A percentile compares a stretch with the other conserved stretches of the same genome.
These are phyloP conservation scores for Achatina immaculata DNA, from an alignment of 1,140 invertebrate species.

Conservation along the genomic window DNA sequence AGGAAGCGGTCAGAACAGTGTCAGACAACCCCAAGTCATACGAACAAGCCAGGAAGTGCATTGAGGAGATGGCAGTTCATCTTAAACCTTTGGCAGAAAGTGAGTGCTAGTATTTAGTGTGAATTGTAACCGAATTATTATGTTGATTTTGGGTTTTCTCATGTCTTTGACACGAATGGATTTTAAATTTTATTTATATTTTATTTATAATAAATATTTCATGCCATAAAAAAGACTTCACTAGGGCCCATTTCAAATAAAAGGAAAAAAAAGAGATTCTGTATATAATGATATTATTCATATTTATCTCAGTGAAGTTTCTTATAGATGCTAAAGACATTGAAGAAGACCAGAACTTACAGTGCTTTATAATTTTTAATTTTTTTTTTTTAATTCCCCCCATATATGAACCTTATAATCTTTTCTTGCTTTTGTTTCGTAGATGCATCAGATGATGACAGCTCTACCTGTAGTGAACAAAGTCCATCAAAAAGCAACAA, in stretches of 20 bases:
- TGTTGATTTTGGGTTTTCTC: background rate
- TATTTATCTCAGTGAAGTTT: no score
- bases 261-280: no score
- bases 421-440: no score
- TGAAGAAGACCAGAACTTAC: no score
- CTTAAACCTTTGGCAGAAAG: slow-evolving; percentile 76
- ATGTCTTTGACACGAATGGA: background rate
- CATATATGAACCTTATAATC: no score
- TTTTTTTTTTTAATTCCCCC: no score
- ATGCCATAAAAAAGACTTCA: no score
- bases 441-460: slow-evolving; percentile 35
- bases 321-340: no score
- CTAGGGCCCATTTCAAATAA: no score
- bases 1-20: slow-evolving; percentile 10
- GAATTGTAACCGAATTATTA: background rate
- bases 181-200: background rate
- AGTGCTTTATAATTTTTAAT: no score
- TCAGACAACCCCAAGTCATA: slow-evolving; percentile 78
- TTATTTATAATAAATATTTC: background rate
- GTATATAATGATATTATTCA: no score
- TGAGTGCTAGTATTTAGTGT: slow-evolving; percentile 3
- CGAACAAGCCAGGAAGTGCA: slow-evolving; percentile 83
- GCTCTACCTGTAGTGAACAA: slow-evolving; percentile 26
- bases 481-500: background rate
- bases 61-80: slow-evolving; percentile 89